These are phyloP conservation scores for Tolypeutes matacus DNA, from an alignment of 2,797 vertebrate genomes.

Conservation along the genomic window DNA sequence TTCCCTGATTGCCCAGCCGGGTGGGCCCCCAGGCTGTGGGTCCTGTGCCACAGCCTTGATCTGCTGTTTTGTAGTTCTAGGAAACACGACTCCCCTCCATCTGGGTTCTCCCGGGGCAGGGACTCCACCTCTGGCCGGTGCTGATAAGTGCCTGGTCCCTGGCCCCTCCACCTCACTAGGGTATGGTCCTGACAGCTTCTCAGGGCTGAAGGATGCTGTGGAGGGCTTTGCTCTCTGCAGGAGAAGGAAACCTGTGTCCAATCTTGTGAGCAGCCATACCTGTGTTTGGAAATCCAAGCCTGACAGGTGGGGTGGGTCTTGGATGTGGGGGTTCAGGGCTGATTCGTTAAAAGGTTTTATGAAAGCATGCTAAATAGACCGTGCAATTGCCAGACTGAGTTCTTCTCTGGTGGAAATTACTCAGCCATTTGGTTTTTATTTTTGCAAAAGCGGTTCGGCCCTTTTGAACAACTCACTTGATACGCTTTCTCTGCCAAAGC, in stretches of 20 bases:
- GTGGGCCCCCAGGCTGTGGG: not conserved
- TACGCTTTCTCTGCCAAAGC: conserved; percentile 92
- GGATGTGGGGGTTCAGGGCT: conserved; percentile 82
- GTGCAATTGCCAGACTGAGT: conserved; percentile 87
- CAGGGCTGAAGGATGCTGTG: not conserved
- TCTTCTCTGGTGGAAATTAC: conserved; percentile 89
- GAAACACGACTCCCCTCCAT: not conserved
- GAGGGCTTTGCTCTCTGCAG: not conserved
- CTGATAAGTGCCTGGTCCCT: too few species aligned
- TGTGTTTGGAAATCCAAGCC: conserved; percentile 86
- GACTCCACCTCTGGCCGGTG: not conserved
- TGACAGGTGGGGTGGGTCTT: conserved; percentile 79
- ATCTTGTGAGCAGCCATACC: conserved; percentile 62
- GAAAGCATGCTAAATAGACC: conserved; percentile 89
- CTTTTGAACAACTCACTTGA: conserved; percentile 90
- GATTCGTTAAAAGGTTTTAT: conserved; percentile 91
- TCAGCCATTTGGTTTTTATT: conserved; percentile 90
- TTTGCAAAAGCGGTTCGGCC: conserved; percentile 86
- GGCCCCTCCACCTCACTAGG: not conserved
- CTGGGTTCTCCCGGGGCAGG: not conserved
- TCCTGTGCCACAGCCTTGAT: not conserved
- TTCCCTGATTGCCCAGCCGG: not conserved
- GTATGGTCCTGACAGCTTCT: too few species aligned
- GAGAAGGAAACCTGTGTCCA: conserved; percentile 21
- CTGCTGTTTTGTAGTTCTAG: not conserved